phyloP scores from a whole-genome alignment of 2,888 invertebrate genomes.

The Hydriomena furcata region DNA sequence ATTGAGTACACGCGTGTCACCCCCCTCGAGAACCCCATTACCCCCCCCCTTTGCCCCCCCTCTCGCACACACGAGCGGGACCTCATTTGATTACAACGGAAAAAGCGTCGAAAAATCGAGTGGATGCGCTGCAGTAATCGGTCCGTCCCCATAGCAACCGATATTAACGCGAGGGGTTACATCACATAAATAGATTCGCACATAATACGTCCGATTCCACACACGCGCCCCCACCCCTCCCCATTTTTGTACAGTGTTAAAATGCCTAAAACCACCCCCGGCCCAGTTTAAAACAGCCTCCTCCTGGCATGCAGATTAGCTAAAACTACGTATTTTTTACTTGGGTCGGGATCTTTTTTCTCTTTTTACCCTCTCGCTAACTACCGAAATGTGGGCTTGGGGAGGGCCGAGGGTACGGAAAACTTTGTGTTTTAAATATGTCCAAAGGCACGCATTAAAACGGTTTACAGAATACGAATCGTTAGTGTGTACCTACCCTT shows the following conservation, averaged over 20 bases:
- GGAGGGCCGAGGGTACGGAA: conserved; percentile 53
- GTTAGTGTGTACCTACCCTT: conserved; percentile 56
- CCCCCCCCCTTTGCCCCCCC: conserved; percentile 35
- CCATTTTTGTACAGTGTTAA: conserved; percentile 81
- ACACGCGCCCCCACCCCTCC: conserved; percentile 63
- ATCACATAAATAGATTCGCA: conserved; percentile 81
- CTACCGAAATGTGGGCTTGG: conserved; percentile 75
- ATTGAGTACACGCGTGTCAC: conserved; percentile 82
- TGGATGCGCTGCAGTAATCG: conserved; percentile 80
- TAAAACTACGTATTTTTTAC: conserved; percentile 87
- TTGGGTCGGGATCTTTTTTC: conserved; percentile 67
- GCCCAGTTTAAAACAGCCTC: conserved; percentile 51
- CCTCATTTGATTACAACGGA: conserved; percentile 84
- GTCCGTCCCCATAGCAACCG: conserved; percentile 74
- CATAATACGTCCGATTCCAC: conserved; percentile 79
- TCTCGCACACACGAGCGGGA: conserved; percentile 67
- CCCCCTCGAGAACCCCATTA: conserved; percentile 44
- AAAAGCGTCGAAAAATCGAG: conserved; percentile 83
- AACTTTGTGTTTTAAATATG: conserved; percentile 83
- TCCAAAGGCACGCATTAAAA: conserved; percentile 80
- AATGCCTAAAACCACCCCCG: conserved; percentile 76
- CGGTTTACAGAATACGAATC: conserved; percentile 75
- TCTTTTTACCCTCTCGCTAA: conserved; percentile 65
- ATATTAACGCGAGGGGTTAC: conserved; percentile 72
- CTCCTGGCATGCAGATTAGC: conserved; percentile 84